phyloP scores from a whole-genome alignment of 2,113 vertebrate genomes.

The Camarhynchus parvulus region DNA sequence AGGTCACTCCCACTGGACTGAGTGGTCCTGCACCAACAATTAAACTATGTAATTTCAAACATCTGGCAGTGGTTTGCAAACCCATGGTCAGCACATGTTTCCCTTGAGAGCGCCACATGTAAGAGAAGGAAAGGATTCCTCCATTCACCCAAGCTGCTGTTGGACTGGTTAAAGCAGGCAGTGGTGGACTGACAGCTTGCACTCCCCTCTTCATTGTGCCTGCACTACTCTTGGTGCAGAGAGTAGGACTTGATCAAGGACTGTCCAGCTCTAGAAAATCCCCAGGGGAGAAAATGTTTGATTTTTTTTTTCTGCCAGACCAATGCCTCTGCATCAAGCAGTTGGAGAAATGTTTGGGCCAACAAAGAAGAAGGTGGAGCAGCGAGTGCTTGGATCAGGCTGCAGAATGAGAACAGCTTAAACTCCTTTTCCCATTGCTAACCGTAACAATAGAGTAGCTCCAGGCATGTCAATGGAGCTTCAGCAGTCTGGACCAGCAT shows the following conservation, averaged over 20 bases:
- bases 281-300: not conserved
- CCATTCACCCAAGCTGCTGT: not conserved
- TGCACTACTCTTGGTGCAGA: not conserved
- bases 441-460: not conserved
- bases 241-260: not conserved
- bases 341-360: fast-evolving
- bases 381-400: not conserved
- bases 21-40: not conserved
- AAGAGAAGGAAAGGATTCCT: not conserved
- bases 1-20: not conserved
- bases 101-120: not conserved
- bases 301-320: not conserved
- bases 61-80: not conserved
- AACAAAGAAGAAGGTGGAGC: not conserved
- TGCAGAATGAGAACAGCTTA: not conserved
- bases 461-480: not conserved
- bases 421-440: not conserved
- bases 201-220: not conserved
- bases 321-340: not conserved
- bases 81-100: fast-evolving
- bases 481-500: not conserved
- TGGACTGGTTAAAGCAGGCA: not conserved
- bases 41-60: not conserved
- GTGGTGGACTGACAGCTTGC: not conserved
- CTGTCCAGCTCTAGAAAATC: not conserved